Conservation (phyloP, 1,140 invertebrate genomes). For the Drosophila chauvacae region DNA sequence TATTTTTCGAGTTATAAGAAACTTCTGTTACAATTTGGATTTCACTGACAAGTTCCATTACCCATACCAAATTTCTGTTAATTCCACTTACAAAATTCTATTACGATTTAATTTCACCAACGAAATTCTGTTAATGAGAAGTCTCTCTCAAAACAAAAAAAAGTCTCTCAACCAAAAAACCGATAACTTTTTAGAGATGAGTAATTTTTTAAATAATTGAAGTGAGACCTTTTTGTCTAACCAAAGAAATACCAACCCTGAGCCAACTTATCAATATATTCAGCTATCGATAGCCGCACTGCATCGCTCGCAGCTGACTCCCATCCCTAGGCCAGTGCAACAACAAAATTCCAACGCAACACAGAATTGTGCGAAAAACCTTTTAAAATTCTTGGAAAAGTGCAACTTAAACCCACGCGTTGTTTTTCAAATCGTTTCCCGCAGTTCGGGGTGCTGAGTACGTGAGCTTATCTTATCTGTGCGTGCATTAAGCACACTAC, state of each 20-base stretch:
- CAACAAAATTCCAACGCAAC: conserved; percentile 76
- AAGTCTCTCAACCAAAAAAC: too few relatives aligned
- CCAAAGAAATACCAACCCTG: neutral
- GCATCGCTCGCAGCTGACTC: conserved; percentile 14
- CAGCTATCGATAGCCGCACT: conserved; percentile 5
- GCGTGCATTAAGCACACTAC: neutral
- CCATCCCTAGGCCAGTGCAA: conserved; percentile 48
- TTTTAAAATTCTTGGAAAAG: conserved; percentile 15
- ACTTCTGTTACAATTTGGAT: too few relatives aligned
- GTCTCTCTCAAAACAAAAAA: too few relatives aligned
- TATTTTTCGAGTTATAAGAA: too few relatives aligned
- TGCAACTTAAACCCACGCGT: conserved; percentile 26
- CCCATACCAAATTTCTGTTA: too few relatives aligned
- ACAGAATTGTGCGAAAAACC: conserved; percentile 33
- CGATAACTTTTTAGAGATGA: too few relatives aligned
- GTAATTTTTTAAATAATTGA: neutral
- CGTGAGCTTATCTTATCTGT: conserved; percentile 9
- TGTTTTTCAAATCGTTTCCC: conserved; percentile 13
- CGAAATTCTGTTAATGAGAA: too few relatives aligned
- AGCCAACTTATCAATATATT: neutral
- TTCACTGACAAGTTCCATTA: too few relatives aligned
- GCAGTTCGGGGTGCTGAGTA: neutral
- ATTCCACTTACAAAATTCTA: too few relatives aligned
- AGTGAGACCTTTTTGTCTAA: neutral
- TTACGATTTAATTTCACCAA: too few relatives aligned